Evolutionary conservation across 2,113 vertebrate genomes (phyloP).

Genomic region (Mixornis gularis): DNA sequence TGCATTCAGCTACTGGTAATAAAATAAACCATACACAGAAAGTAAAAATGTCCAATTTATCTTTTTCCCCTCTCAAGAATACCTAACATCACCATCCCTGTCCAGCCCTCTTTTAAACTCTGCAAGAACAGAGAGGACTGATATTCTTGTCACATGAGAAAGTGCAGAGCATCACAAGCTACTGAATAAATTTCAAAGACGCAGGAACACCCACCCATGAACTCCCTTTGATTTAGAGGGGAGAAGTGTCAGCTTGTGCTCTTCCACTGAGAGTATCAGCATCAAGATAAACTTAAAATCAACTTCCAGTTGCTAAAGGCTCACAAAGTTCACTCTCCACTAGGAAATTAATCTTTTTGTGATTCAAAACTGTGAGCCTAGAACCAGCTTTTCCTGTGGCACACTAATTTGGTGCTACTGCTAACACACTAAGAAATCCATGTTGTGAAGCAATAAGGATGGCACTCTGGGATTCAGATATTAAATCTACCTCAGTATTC

Average conservation of each 20-base stretch:
- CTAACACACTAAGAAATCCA: neutral
- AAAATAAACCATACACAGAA: neutral
- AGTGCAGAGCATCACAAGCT: neutral
- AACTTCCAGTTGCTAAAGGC: neutral
- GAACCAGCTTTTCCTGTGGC: neutral
- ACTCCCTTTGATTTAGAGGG: neutral
- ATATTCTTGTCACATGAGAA: neutral
- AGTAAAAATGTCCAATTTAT: neutral
- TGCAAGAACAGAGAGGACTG: neutral
- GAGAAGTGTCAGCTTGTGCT: neutral
- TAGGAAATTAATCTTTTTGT: neutral
- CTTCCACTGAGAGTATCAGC: neutral
- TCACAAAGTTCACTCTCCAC: neutral
- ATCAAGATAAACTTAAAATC: neutral
- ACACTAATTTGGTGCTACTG: neutral
- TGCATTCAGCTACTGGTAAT: neutral
- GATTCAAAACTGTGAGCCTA: neutral
- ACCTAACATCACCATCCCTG: neutral
- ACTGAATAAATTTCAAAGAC: neutral
- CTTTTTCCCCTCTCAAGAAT: neutral
- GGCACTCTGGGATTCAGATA: neutral
- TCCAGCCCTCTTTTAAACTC: neutral
- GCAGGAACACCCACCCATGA: neutral
- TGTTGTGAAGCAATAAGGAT: neutral
- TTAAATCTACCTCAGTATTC: neutral